Evolutionary conservation across 2,888 invertebrate genomes (phyloP).

Genomic region (Tortricodes alternella): DNA sequence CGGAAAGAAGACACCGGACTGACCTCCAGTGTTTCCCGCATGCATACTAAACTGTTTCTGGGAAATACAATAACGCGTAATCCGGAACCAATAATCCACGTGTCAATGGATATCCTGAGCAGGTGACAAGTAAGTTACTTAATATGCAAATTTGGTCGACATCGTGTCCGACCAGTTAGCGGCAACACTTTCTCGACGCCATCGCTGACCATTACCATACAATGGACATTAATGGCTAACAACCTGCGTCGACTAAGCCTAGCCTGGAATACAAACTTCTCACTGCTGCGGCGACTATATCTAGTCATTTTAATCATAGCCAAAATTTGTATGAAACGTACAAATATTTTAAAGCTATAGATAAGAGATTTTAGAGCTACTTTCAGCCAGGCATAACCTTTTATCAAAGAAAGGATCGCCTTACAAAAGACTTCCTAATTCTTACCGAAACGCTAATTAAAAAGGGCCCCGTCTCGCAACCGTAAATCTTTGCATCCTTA

Average conservation of each 20-base stretch:
- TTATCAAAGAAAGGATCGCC: constrained; percentile 10
- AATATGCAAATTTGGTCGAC: constrained; percentile 65
- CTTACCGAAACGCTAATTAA: constrained; percentile 26
- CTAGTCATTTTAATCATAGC: background rate
- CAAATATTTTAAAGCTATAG: too few species aligned
- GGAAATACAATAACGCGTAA: constrained; percentile 13
- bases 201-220: constrained; percentile 62
- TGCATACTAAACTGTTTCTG: constrained; percentile 27
- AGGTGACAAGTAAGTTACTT: constrained; percentile 51
- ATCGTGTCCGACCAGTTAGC: constrained; percentile 67
- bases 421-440: constrained; percentile 17
- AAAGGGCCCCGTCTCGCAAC: constrained; percentile 16
- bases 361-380: background rate
- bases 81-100: constrained; percentile 25
- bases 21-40: constrained; percentile 13
- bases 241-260: constrained; percentile 23
- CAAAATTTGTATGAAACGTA: background rate
- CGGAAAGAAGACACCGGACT: constrained; percentile 14
- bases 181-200: constrained; percentile 65
- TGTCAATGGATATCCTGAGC: constrained; percentile 33
- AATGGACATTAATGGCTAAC: constrained; percentile 59
- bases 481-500: constrained; percentile 20
- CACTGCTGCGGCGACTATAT: constrained; percentile 1
- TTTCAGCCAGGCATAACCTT: background rate
- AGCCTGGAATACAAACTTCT: constrained; percentile 26